Evolutionary conservation across 2,888 invertebrate genomes (phyloP), one percentile per base, ranked within the genome.

Genomic region (Diarsia mendica): DNA sequence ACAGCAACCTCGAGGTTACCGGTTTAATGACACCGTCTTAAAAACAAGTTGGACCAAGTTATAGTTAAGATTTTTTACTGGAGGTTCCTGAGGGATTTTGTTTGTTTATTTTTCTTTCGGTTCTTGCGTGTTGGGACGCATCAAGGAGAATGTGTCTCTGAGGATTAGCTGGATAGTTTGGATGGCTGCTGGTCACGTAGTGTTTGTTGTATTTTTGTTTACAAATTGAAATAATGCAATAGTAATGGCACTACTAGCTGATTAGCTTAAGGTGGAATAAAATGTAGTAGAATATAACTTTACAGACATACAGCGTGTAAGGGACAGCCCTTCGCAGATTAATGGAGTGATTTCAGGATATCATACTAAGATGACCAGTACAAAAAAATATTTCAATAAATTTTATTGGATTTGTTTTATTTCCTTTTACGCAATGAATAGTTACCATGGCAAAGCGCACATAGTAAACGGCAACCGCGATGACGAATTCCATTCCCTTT

Each of bases 21-120:
- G 69, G 83, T 88, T 84, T 83, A 90, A 91, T 91, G 89, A 89
- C 86, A 87, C 86, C 83, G 79, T 76, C 87, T 86, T 87, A 87
- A 89, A 91, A 85, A 84, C 80, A 78, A 86, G 73, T 83, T 74
- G 58, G 78, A 73, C 79, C 82, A 80, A 83, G 73, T 85, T 86
- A 77, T 80, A 69, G 72, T 84, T 80, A 82, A 84, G 75, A 84
- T 84, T 85, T 84, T 86, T 85, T 79, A 75, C 64, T 72, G 67
- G 33, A 53, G 2, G 51, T 20, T 75, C 69, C 70, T 28, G 6
- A 3, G 69, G 79, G 71, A 78, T 28, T 80, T 71, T 20, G 67
- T 80, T 80, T 76, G 78, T 84, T 86, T 82, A 84, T 80, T 80
- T 58, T 83, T 83, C 60, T 77, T 78, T 55, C 11, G 55, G 76